phyloP scores from a whole-genome alignment of 1,140 invertebrate species.

The Procambarus virginalis region DNA sequence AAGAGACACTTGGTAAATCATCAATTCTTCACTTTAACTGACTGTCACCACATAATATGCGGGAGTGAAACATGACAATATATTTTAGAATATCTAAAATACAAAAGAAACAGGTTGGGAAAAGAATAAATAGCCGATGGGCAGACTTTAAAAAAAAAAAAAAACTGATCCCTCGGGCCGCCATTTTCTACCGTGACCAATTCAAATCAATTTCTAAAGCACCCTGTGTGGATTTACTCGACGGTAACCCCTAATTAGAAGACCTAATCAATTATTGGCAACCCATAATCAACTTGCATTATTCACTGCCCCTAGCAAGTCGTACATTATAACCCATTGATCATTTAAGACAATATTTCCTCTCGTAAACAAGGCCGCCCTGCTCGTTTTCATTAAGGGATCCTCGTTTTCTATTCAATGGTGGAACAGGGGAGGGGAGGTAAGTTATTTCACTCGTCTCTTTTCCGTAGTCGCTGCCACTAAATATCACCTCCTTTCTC shows the following conservation, averaged over 20 bases:
- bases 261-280: slow-evolving; percentile 44
- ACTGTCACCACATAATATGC: too few species aligned
- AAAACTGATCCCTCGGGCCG: too few species aligned
- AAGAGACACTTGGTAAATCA: too few species aligned
- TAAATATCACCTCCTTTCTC: too few species aligned
- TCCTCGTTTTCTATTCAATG: not conserved
- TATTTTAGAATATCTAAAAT: too few species aligned
- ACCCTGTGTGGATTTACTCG: slow-evolving; percentile 40
- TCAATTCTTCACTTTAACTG: too few species aligned
- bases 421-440: not conserved
- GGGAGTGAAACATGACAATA: too few species aligned
- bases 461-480: too few species aligned
- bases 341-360: slow-evolving; percentile 45
- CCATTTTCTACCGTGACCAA: slow-evolving; percentile 32
- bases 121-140: too few species aligned
- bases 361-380: slow-evolving; percentile 13
- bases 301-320: slow-evolving; percentile 42
- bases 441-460: not conserved
- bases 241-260: slow-evolving; percentile 26
- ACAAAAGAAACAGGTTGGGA: too few species aligned
- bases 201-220: slow-evolving; percentile 47
- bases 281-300: slow-evolving; percentile 42
- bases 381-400: slow-evolving; percentile 11
- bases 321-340: slow-evolving; percentile 31
- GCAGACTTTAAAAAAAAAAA: too few species aligned